Percentiles rank a stretch among this genome's conserved stretches.
Evolutionary conservation across 2,113 vertebrate species (phyloP).

Genomic region (Ramphastos sulfuratus): DNA sequence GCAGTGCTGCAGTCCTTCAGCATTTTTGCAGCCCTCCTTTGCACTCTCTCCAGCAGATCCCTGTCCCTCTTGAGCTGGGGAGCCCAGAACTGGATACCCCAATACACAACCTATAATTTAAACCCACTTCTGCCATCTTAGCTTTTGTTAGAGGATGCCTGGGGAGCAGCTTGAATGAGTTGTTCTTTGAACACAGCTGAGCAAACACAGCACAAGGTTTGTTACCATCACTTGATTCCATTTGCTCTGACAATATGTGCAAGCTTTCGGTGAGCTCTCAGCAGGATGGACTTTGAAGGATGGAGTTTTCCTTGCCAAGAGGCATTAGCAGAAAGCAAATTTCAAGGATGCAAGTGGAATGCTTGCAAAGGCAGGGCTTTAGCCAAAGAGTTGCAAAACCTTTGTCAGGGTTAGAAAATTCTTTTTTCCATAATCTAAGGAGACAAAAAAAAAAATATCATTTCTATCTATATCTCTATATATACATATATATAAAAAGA

Average conservation of each 20-base stretch:
- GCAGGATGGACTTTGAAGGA: slow-evolving; percentile 2
- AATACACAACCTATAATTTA: not conserved
- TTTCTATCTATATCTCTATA: no score
- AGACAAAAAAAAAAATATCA: not conserved
- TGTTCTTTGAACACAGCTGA: slow-evolving; percentile 31
- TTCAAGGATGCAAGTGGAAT: slow-evolving; percentile 8
- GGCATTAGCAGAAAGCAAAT: slow-evolving; percentile 30
- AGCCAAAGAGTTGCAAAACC: not conserved
- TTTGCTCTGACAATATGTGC: slow-evolving; percentile 1
- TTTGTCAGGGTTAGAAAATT: slow-evolving; percentile 8
- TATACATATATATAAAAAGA: no score
- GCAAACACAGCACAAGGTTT: slow-evolving; percentile 15
- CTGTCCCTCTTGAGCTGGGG: no score
- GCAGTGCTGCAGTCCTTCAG: no score
- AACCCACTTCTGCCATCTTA: not conserved
- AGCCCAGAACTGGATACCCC: not conserved
- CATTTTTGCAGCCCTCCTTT: no score
- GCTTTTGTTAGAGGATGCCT: not conserved
- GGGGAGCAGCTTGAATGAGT: not conserved
- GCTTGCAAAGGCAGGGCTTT: slow-evolving; percentile 10
- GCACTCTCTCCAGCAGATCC: no score
- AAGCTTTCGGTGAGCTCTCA: slow-evolving; percentile 25
- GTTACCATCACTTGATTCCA: slow-evolving; percentile 6
- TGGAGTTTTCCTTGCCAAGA: slow-evolving; percentile 31
- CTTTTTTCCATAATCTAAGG: not conserved